Conservation (phyloP, 2,888 invertebrate species). For the Lepeophtheirus nordmannii region DNA sequence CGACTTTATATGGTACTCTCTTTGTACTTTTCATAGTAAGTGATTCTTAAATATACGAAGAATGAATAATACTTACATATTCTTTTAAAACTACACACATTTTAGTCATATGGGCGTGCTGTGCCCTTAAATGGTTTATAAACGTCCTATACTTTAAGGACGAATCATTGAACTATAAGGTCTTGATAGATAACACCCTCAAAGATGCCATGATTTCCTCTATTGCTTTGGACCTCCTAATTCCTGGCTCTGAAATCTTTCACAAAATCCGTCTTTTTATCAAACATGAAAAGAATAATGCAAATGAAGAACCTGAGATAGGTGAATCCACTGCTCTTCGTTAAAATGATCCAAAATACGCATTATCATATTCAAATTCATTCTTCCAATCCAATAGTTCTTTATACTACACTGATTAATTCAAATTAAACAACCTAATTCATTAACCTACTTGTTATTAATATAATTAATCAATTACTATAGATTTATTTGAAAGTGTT, state of each 20-base stretch:
- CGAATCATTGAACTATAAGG: not conserved
- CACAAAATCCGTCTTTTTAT: constrained; percentile 20
- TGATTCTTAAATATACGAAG: not conserved
- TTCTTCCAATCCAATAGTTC: no score
- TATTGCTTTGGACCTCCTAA: constrained; percentile 15
- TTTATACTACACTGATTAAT: no score
- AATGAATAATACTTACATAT: not conserved
- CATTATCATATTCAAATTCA: no score
- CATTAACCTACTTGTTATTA: no score
- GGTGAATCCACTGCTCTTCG: not conserved
- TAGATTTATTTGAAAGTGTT: no score
- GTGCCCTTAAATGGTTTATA: constrained; percentile 3
- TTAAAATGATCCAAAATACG: no score
- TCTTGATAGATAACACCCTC: not conserved
- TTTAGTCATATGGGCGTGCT: constrained; percentile 10
- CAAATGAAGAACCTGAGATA: not conserved
- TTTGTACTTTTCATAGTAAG: constrained; percentile 19
- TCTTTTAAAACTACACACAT: not conserved
- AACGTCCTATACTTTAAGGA: not conserved
- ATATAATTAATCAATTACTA: no score
- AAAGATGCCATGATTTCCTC: constrained; percentile 8
- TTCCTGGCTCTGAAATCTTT: constrained; percentile 23
- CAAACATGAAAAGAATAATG: not conserved
- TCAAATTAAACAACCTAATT: no score
- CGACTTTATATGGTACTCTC: constrained; percentile 14